Evolutionary conservation across 2,113 vertebrate species (phyloP).

Genomic region (Corynorhinus townsendii): DNA sequence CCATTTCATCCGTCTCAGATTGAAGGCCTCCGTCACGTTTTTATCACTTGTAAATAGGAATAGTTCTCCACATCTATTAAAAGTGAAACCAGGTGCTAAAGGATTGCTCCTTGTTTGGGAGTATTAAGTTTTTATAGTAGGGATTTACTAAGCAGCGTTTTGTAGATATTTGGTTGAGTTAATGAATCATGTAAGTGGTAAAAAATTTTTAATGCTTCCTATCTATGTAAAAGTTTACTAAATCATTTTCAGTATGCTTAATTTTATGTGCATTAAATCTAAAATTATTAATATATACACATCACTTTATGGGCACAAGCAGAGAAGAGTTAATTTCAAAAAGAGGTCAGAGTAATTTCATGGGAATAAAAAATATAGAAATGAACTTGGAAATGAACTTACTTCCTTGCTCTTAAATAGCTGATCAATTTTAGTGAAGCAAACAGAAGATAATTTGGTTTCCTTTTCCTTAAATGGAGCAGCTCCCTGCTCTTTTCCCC

Average conservation of each 20-base stretch:
- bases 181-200: constrained; percentile 37
- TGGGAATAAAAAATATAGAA: constrained; percentile 52
- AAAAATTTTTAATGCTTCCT: not conserved
- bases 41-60: not conserved
- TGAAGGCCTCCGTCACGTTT: not conserved
- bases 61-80: not conserved
- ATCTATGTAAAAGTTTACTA: not conserved
- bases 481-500: not conserved
- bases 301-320: constrained; percentile 54
- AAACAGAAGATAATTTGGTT: not conserved
- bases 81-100: not conserved
- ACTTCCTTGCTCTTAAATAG: constrained; percentile 3
- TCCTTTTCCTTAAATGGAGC: not conserved
- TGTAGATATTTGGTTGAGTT: constrained; percentile 17
- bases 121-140: not conserved
- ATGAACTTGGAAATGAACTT: constrained; percentile 49
- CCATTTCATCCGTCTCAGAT: not conserved
- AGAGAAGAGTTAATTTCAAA: constrained; percentile 60
- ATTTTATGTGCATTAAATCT: constrained; percentile 50
- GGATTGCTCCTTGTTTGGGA: not conserved
- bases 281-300: not conserved
- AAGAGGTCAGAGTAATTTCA: constrained; percentile 33
- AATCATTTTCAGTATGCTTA: constrained; percentile 44
- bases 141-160: not conserved
- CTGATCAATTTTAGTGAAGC: not conserved